Evolutionary conservation across 2,888 invertebrate genomes (phyloP), one percentile per base, ranked within the genome.

Genomic region (Axea sp.): DNA sequence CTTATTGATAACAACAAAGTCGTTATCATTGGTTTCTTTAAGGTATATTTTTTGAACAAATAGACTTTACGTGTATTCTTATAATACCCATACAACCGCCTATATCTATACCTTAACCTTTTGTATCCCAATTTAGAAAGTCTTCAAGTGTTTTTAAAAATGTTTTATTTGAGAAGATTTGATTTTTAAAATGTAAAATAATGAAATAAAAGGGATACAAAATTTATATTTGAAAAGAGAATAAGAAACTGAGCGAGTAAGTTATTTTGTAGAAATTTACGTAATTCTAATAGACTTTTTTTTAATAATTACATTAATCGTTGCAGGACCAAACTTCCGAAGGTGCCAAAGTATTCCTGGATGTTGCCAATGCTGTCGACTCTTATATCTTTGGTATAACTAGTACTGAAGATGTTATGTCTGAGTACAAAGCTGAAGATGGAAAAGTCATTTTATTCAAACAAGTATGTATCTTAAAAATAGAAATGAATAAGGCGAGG

Each of bases 361-460:
- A 92, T 77, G 94, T 94, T 64, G 98, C 97, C 65, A 91, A 92
- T 78, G 88, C 90, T 31, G 90, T 95, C 77, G 99, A 99, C 85
- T 96, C 97, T 86, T 92, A 94, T 87, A 92, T 93, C 43, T 99
- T 99, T 86, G 98, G 92, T 82, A 91, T 99, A 84, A 93, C 95
- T 55, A 92, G 92, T 79, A 93, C 92, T 62, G 94, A 93, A 77
- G 93, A 92, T 76, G 90, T 98, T 28, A 92, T 93, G 84, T 90
- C 90, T 73, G 96, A 97, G 84, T 91, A 96, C 84, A 93, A 94
- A 82, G 93, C 93, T 71, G 90, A 93, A 82, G 92, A 93, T 81
- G 96, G 94, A 76, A 91, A 92, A 81, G 91, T 99, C 81, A 89
- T 96, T 72, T 90, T 99, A 28, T 97, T 96, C 91, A 99, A 99